Percentiles rank a stretch among this genome's conserved stretches.
Conservation (phyloP, 2,113 vertebrate genomes). For the Siphamia tubifer region DNA sequence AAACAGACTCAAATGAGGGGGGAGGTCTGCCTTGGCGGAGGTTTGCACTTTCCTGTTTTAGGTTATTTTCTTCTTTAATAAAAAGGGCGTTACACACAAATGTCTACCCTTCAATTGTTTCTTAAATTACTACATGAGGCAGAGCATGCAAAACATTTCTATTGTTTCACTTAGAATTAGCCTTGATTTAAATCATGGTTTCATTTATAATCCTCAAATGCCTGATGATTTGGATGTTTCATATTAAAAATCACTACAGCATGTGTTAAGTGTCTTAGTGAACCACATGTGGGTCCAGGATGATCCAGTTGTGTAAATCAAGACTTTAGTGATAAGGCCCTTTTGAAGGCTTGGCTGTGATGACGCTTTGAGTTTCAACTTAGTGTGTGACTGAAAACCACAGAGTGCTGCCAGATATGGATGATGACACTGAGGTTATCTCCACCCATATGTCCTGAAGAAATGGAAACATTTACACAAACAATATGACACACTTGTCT, state of each 20-base stretch:
- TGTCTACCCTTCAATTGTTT: too few relatives aligned
- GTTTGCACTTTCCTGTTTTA: too few relatives aligned
- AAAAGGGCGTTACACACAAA: too few relatives aligned
- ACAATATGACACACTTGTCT: not conserved
- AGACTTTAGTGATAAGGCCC: slow-evolving; percentile 31
- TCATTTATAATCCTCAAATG: slow-evolving; percentile 28
- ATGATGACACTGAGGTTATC: slow-evolving; percentile 25
- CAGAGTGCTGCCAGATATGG: slow-evolving; percentile 39
- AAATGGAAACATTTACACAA: not conserved
- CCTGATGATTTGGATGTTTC: slow-evolving; percentile 46
- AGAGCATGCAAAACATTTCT: too few relatives aligned
- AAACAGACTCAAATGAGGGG: too few relatives aligned
- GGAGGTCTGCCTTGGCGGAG: too few relatives aligned
- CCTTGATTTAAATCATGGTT: too few relatives aligned
- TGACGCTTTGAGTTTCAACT: slow-evolving; percentile 5
- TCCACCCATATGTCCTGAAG: not conserved
- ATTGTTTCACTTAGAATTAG: too few relatives aligned
- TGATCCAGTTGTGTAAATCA: slow-evolving; percentile 36
- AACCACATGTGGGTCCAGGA: slow-evolving; percentile 1
- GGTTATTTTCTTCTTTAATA: too few relatives aligned
- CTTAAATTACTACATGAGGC: too few relatives aligned
- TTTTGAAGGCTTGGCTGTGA: slow-evolving; percentile 16
- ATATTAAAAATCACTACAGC: slow-evolving; percentile 12
- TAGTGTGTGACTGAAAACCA: not conserved
- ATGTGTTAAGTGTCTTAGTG: slow-evolving; percentile 40